Evolutionary conservation across 2,113 vertebrate genomes (phyloP), one percentile per base, ranked within the genome.

Genomic region (Tretioscincus oriximinensis): DNA sequence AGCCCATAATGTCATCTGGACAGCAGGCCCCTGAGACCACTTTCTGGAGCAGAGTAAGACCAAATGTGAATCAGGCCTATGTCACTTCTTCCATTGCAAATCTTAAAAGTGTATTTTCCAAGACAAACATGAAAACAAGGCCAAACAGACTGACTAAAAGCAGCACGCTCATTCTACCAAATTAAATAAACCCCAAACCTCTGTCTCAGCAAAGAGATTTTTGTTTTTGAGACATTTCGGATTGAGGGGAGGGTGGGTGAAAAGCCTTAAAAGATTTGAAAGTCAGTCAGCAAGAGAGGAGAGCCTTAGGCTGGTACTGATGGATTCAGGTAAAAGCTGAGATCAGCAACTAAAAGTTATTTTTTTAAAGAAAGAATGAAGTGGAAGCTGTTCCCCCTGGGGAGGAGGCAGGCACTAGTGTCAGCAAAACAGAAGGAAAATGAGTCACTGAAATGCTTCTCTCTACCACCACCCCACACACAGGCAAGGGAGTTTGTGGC

Each of bases 361-460:
- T 58, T 35, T 64, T 47, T 5, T 21, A 49, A 41, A 41, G 35
- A 51, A 64, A 73, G 31, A 9, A 29, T 63, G 66, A 82, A 82
- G 65, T 82, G 20, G 54, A 63, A 75, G 69, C 31, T 29, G 58
- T 45, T 28, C 24, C 14, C n/a, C 49, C 9, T 5, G 41, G 24
- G 71, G 35, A 41, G 35, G 35, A 41, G 35, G 35, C 35, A 74
- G 51, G 14, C 29, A 31, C 58, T 51, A 21, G 26, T 63, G 66
- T 76, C 66, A 82, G 80, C 73, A 82, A 82, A 82, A 82, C 28
- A 70, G 54, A 70, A 82, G 80, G 80, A 82, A 82, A 82, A 8
- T 76, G 80, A 82, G 26, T 82, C 80, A 82, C 21, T 24, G 29
- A 54, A 22, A 2, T 21, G 14, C 9, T 28, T 60, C 20, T 41